A percentile compares a stretch with the other conserved stretches of the same genome.
Evolutionary conservation across 2,888 invertebrate genomes (phyloP).

Genomic region (Corbicula japonica): DNA sequence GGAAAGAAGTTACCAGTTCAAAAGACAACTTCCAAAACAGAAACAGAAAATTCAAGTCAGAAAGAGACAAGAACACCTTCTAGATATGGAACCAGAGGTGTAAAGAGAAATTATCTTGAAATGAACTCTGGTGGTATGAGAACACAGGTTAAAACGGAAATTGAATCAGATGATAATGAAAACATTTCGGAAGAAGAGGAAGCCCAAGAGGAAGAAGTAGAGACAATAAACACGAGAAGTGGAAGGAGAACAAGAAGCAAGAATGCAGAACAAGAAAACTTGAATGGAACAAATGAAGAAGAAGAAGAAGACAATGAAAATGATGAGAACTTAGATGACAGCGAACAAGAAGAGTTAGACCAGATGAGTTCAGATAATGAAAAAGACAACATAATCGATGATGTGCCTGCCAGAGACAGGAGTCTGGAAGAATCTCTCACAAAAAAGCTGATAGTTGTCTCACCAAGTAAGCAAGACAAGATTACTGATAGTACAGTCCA

Average conservation of each 20-base stretch:
- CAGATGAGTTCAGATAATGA: conserved; percentile 16
- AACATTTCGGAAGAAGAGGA: conserved; percentile 35
- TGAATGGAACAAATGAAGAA: conserved; percentile 23
- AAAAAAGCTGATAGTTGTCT: conserved; percentile 4
- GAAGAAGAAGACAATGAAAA: conserved; percentile 29
- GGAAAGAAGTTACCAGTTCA: conserved; percentile 36
- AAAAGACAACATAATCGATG: conserved; percentile 3
- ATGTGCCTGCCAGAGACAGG: neutral
- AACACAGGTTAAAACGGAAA: conserved; percentile 45
- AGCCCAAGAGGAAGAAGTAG: conserved; percentile 5
- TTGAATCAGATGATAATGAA: conserved; percentile 43
- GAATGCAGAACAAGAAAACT: conserved; percentile 7
- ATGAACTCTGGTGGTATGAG: conserved; percentile 52
- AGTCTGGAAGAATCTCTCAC: neutral
- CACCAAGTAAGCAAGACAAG: conserved; percentile 19
- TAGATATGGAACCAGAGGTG: conserved; percentile 69
- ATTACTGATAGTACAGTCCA: conserved; percentile 43
- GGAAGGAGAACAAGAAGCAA: conserved; percentile 20
- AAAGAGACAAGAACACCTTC: conserved; percentile 38
- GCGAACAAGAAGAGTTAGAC: conserved; percentile 53
- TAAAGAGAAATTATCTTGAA: conserved; percentile 61
- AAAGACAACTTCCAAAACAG: neutral
- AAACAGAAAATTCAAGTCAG: neutral
- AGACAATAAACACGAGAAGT: conserved; percentile 9
- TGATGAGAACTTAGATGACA: conserved; percentile 36